Percentiles rank a stretch among this genome's conserved stretches.
Conservation (phyloP, 1,140 invertebrate species). For the Homarus americanus region DNA sequence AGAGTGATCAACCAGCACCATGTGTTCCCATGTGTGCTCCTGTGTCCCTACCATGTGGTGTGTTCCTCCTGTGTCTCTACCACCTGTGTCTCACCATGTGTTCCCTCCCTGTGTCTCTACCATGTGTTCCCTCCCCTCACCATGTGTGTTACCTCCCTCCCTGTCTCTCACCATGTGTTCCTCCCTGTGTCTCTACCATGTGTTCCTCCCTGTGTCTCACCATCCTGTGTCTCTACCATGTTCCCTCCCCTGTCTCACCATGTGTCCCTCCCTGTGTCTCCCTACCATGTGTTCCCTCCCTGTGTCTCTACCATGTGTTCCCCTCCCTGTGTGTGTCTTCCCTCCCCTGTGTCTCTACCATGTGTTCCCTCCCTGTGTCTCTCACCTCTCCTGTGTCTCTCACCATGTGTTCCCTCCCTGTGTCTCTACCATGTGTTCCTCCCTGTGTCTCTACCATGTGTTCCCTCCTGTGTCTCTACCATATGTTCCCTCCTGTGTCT, state of each 20-base stretch:
- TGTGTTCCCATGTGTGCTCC: too few relatives aligned
- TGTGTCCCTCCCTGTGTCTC: neutral
- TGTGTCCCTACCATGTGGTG: too few relatives aligned
- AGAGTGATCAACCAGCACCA: too few relatives aligned
- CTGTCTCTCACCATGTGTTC: neutral
- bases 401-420: neutral
- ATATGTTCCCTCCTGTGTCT: neutral
- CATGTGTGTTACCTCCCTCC: neutral
- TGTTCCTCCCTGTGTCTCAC: neutral
- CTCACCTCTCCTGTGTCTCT: neutral
- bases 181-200: neutral
- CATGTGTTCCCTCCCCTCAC: neutral
- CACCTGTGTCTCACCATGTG: neutral
- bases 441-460: neutral
- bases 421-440: neutral
- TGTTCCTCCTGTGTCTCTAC: neutral
- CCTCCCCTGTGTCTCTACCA: too few relatives aligned
- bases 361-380: neutral
- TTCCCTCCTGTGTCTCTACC: neutral
- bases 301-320: too few relatives aligned
- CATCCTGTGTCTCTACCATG: neutral
- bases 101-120: neutral
- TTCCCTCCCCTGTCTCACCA: neutral
- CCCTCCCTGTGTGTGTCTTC: neutral
- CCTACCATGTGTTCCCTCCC: neutral